Conservation (phyloP, 2,797 vertebrate species). For the Zenarchopterus dispar region DNA sequence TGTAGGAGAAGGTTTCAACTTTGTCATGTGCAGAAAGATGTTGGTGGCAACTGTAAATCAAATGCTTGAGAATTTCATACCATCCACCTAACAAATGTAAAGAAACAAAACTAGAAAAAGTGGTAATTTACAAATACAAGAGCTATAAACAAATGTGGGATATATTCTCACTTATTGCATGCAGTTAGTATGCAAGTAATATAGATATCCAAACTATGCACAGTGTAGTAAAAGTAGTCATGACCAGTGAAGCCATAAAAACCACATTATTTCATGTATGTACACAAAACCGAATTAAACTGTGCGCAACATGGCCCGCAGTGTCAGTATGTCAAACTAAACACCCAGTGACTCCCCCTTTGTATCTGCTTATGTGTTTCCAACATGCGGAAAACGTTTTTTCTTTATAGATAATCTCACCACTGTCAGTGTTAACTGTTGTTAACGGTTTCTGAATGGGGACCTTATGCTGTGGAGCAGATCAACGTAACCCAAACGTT, state of each 20-base stretch:
- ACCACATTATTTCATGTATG: slow-evolving; percentile 7
- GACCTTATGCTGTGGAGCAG: slow-evolving; percentile 24
- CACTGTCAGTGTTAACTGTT: slow-evolving; percentile 25
- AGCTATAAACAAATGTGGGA: background rate
- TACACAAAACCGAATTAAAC: slow-evolving; percentile 39
- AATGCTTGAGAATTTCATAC: background rate
- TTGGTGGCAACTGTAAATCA: background rate
- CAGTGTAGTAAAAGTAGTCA: no score
- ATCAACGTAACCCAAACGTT: slow-evolving; percentile 43
- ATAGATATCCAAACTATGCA: no score
- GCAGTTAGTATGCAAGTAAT: no score
- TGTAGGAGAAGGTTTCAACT: slow-evolving; percentile 9
- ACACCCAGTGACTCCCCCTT: slow-evolving; percentile 19
- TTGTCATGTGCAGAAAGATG: background rate
- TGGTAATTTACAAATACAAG: background rate
- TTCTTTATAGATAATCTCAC: slow-evolving; percentile 24
- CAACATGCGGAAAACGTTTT: background rate
- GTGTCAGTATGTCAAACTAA: slow-evolving; percentile 64
- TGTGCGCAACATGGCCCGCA: slow-evolving; percentile 66
- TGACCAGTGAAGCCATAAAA: background rate
- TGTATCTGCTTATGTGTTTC: slow-evolving; percentile 3
- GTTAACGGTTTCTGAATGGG: slow-evolving; percentile 22
- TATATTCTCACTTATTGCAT: no score
- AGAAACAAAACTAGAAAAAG: background rate
- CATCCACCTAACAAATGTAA: background rate